Conservation (phyloP, 2,797 vertebrate species). For the Alca torda region DNA sequence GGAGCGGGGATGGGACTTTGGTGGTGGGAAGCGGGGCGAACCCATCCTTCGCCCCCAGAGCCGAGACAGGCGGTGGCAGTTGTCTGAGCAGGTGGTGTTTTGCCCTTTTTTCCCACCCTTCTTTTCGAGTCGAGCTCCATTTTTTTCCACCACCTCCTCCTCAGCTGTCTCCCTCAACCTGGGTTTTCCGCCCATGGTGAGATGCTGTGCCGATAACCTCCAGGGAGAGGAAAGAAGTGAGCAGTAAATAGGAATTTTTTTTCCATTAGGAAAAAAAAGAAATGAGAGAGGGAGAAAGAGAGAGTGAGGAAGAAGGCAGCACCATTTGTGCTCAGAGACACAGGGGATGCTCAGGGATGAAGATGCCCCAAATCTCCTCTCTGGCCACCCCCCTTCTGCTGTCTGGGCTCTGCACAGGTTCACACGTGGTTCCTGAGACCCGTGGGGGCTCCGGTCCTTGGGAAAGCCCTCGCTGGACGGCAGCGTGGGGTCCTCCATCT, state of each 20-base stretch:
- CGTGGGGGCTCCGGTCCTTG: accelerated
- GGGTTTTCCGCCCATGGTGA: constrained; percentile 33
- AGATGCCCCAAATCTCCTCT: neutral
- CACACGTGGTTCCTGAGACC: accelerated
- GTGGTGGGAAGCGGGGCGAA: accelerated
- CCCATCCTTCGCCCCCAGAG: neutral
- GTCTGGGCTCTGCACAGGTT: too few relatives aligned
- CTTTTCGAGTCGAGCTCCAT: neutral
- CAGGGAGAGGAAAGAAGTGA: constrained; percentile 33
- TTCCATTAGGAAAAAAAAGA: neutral
- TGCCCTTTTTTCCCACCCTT: neutral
- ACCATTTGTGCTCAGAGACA: neutral
- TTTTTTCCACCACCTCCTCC: neutral
- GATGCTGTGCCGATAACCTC: constrained; percentile 38
- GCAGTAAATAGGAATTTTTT: constrained; percentile 18
- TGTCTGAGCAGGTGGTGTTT: constrained; percentile 15
- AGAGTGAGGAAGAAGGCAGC: neutral
- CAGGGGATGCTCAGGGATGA: neutral
- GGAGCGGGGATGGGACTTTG: neutral
- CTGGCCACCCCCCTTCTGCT: neutral
- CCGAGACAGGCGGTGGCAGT: neutral
- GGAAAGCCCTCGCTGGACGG: neutral
- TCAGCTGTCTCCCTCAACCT: constrained; percentile 26
- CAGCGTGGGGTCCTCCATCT: accelerated
- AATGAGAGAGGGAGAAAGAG: neutral